A percentile compares a stretch with the other conserved stretches of the same genome.
Conservation (phyloP, 2,113 vertebrate genomes). For the Clinocottus analis region DNA sequence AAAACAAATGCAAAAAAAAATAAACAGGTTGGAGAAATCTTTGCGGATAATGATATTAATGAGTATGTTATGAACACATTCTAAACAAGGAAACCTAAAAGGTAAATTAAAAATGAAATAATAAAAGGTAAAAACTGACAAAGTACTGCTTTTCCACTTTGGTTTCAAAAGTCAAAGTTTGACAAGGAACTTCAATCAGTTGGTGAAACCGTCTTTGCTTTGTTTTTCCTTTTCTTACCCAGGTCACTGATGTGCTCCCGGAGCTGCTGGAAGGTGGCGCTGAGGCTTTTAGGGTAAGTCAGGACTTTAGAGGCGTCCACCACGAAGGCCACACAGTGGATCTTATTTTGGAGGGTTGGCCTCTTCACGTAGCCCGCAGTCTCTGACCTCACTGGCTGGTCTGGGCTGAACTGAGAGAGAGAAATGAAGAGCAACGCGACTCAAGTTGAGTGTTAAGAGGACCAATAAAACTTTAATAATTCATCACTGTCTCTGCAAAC, state of each 20-base stretch:
- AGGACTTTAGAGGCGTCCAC: slow-evolving; percentile 69
- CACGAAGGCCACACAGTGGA: slow-evolving; percentile 83
- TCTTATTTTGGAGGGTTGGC: slow-evolving; percentile 67
- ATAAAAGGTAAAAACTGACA: not conserved
- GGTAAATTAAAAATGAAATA: too few species aligned
- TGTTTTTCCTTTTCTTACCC: slow-evolving; percentile 67
- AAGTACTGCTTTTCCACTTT: not conserved
- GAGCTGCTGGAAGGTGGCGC: slow-evolving; percentile 68
- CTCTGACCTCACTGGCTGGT: slow-evolving; percentile 68
- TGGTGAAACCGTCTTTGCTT: not conserved
- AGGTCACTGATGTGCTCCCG: slow-evolving; percentile 79
- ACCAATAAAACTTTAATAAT: not conserved
- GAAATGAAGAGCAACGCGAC: not conserved
- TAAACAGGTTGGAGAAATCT: not conserved
- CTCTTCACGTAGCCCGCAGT: slow-evolving; percentile 71
- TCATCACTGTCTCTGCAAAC: not conserved
- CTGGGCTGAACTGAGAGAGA: slow-evolving; percentile 68
- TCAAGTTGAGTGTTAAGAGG: not conserved
- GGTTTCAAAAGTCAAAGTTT: not conserved
- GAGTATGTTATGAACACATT: not conserved
- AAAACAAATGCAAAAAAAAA: not conserved
- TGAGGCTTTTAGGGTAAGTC: slow-evolving; percentile 62
- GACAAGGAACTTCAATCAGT: not conserved
- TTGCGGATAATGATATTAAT: not conserved
- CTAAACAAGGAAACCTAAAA: not conserved